Evolutionary conservation across 2,888 invertebrate genomes (phyloP), one percentile per base, ranked within the genome.

Genomic region (Drosophila bunnanda): DNA sequence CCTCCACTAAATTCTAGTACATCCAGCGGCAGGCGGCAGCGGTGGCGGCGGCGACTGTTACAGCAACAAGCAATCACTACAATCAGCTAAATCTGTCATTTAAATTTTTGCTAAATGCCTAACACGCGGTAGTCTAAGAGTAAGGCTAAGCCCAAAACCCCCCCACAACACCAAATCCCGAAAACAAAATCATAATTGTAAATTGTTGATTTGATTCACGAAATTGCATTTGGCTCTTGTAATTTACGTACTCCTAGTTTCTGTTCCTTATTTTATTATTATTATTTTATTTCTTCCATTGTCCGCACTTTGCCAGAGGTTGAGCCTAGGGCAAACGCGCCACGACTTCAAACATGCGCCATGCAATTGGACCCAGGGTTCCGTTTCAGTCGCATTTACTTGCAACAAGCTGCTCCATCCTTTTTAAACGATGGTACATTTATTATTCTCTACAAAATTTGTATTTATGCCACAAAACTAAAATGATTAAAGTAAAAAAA

Each of bases 331-430:
- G 85, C 78, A 34, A 30, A 52, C 32, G 20, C 43, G 41, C 28
- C 43, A 15, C 46, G 1, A 9, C 46, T n/a, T 34, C n/a, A 41
- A 48, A 20, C 57, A 66, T 67, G 58, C 66, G 54, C 77, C 67
- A 54, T 52, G 67, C 70, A 70, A 50, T 60, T 52, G 71, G 70
- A 54, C 86, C 75, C 44, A 38, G 80, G 85, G 81, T 78, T 78
- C 80, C 48, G 46, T 64, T 71, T 52, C 65, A 76, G 67, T 62
- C 72, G 83, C 88, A 88, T 82, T 88, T 88, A 86, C 73, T 86
- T 70, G 70, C 82, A 34, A 32, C 30, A 75, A 71, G 65, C 57
- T 25, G 12, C 57, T 28, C 32, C 50, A 52, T 34, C 50, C 17
- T 48, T 48, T 38, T 55, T 17, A 46, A 60, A 10, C 10, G 15